A percentile compares a stretch with the other conserved stretches of the same genome.
Conservation (phyloP, 2,888 invertebrate species). For the Chorisops tibialis region DNA sequence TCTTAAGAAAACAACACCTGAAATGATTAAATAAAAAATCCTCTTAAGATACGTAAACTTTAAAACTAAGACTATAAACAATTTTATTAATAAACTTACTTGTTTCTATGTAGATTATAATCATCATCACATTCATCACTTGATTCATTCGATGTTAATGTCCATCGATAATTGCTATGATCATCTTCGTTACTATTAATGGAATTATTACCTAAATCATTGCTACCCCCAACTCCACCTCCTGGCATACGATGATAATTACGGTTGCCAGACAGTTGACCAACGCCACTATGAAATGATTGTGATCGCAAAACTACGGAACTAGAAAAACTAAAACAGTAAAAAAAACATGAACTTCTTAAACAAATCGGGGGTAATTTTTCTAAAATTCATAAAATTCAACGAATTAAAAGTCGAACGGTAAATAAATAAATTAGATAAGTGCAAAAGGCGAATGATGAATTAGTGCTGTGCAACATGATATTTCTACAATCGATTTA, state of each 20-base stretch:
- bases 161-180: conserved; percentile 37
- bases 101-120: conserved; percentile 5
- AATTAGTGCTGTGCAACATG: no score
- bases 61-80: no score
- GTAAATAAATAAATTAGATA: no score
- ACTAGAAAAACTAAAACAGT: conserved; percentile 38
- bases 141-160: conserved; percentile 38
- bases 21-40: no score
- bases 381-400: no score
- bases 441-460: no score
- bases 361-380: no score
- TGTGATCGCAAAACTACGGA: conserved; percentile 61
- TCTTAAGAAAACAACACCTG: no score
- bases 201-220: background rate
- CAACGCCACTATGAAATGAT: conserved; percentile 57
- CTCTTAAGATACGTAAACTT: no score
- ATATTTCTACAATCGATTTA: no score
- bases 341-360: no score
- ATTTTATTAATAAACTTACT: conserved; percentile 5
- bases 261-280: conserved; percentile 10
- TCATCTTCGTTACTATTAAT: conserved; percentile 17
- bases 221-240: background rate
- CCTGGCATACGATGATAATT: conserved; percentile 1
- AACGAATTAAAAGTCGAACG: no score
- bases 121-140: conserved; percentile 37